Base-by-base conservation (phyloP, 2,888 invertebrate species). In the Phortica okadai region DNA sequence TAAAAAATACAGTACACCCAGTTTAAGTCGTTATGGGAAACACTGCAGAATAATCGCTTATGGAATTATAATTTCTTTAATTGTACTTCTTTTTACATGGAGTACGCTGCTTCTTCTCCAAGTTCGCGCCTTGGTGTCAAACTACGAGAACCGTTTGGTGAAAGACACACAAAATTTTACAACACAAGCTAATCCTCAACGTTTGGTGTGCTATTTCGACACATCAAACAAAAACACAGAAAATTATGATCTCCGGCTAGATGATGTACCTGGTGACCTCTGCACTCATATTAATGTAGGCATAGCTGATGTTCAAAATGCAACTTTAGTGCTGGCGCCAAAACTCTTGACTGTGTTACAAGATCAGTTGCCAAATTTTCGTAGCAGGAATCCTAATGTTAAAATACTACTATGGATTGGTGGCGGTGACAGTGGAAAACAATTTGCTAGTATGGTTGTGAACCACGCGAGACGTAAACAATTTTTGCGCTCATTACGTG, bases 221-320 rank as follows among this genome's bases (percentile, higher is more conserved):
- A 92, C 94, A 78, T 94, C 94, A 5, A 84, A 82, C 77, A 87
- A 73, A 1, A 69, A 74, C 42, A 88, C 76, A 78, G 85, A 80
- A 0, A 74, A 77, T 6, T 73, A 83, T 42, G 75, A 82, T 78
- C 91, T 95, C 74, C 88, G 91, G 84, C 94, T 95, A 6, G 88
- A 91, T 54, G 91, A 93, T 83, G 93, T 97, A 45, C 94, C 96
- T 88, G 94, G 96, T 41, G 90, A 93, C 83, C 92, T 97, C 76
- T 97, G 97, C 90, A 96, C 97, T 1, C 97, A 97, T 91, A 94
- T 97, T 78, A 96, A 96, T 89, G 92, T 96, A 76, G 97, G 95
- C 64, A 95, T 96, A 92, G 95, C 95, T 33, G 89, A 90, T 77
- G 92, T 97, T 59, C 88, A 90, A 5, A 94, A 96, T 84, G 93